Evolutionary conservation across 2,797 vertebrate genomes (phyloP).

Genomic region (Scolopax rusticola): DNA sequence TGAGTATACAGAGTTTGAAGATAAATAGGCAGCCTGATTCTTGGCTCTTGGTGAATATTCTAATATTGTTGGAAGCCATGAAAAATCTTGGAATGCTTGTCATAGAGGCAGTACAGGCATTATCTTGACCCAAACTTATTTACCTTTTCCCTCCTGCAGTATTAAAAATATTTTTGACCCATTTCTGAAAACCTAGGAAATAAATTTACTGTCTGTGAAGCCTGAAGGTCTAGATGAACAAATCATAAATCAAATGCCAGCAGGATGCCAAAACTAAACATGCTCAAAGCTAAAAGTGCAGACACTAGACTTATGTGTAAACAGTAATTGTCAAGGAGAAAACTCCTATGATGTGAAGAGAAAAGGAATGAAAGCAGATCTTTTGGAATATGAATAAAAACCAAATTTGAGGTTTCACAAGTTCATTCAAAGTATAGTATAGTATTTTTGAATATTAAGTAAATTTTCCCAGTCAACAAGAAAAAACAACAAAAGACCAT

Average conservation of each 20-base stretch:
- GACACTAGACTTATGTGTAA: not conserved
- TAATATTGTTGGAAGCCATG: not conserved
- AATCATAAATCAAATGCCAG: conserved; percentile 56
- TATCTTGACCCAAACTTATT: conserved; percentile 31
- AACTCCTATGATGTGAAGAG: not conserved
- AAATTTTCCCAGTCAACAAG: not conserved
- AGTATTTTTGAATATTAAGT: not conserved
- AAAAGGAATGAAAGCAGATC: not conserved
- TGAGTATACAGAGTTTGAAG: not conserved
- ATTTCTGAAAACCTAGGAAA: conserved; percentile 39
- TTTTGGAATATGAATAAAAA: conserved; percentile 9
- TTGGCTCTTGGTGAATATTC: not conserved
- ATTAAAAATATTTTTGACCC: conserved; percentile 31
- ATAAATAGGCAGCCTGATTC: not conserved
- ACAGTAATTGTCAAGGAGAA: conserved; percentile 14
- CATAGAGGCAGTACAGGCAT: not conserved
- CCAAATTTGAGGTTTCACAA: not conserved
- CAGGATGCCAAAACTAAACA: not conserved
- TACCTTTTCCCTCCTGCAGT: conserved; percentile 35
- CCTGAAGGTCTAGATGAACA: conserved; percentile 6
- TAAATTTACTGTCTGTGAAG: conserved; percentile 31
- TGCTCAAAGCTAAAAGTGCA: conserved; percentile 25
- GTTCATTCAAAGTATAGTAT: not conserved
- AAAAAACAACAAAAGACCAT: fast-evolving
- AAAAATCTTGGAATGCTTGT: conserved; percentile 11